Conservation (phyloP, 1,140 invertebrate species). For the Scaptomyza pallida region DNA sequence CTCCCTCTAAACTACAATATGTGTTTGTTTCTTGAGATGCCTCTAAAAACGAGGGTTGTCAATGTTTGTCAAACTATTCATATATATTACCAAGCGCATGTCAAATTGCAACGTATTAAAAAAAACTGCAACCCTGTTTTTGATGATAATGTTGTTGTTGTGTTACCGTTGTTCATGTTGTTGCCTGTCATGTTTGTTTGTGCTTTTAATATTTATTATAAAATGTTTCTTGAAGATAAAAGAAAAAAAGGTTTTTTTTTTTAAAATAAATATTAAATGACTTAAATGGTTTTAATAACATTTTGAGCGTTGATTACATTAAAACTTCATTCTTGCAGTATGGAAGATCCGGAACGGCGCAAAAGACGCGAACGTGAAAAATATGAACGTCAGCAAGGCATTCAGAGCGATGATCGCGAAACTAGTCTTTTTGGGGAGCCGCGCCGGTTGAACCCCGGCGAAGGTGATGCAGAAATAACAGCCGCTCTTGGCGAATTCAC, state of each 20-base stretch:
- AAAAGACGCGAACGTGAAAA: constrained; percentile 88
- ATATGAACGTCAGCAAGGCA: constrained; percentile 89
- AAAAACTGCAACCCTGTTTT: constrained; percentile 23
- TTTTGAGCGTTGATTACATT: not conserved
- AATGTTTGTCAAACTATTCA: constrained; percentile 41
- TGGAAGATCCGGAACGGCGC: constrained; percentile 88
- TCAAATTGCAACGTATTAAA: constrained; percentile 38
- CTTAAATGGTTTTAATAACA: too few relatives aligned
- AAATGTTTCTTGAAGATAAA: not conserved
- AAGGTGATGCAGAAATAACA: constrained; percentile 76
- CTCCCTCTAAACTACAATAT: too few relatives aligned
- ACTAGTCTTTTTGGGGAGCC: constrained; percentile 86
- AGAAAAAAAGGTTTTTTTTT: too few relatives aligned
- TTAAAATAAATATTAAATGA: not conserved
- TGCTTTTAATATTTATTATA: constrained; percentile 28
- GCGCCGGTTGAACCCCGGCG: constrained; percentile 84
- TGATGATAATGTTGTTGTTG: constrained; percentile 41
- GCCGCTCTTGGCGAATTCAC: constrained; percentile 74
- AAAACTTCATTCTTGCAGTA: constrained; percentile 83
- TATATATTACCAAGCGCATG: too few relatives aligned
- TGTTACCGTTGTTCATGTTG: constrained; percentile 29
- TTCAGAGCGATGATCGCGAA: constrained; percentile 86
- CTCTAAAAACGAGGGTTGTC: not conserved
- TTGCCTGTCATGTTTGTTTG: constrained; percentile 73
- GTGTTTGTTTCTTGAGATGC: too few relatives aligned